Base-by-base conservation (phyloP, 2,113 vertebrate genomes). In the Pungitius pungitius region DNA sequence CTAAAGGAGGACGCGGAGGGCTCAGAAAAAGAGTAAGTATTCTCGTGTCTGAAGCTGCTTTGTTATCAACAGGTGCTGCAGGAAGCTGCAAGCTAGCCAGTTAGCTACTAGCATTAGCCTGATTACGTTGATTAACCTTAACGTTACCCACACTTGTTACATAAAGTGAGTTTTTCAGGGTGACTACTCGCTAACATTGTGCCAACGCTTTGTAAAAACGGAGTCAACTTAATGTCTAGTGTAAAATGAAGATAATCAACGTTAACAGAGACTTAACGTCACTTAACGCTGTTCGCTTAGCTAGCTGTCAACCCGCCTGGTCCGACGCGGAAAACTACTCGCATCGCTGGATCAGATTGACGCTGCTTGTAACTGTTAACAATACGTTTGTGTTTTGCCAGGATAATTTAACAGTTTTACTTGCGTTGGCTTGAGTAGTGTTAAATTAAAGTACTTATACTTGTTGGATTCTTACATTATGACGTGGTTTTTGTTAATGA, bases 31-130 rank as follows among this genome's bases (percentile, higher is more conserved):
- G 22, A 63, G 92, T 92, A 81, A 92, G 92, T 90, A 40, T 8
- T 76, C 56, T 55, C 52, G 24, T 35, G 35, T 49, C 43, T 66
- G 67, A 69, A 84, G 80, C 68, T 62, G 81, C 86, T 90, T 92
- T 90, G 88, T 93, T 87, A 82, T 91, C 92, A 93, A 93, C 92
- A 93, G 91, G 92, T 94, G 89, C 86, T 70, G 72, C 70, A 67
- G 70, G 73, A 82, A 71, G 84, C 17, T 61, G 75, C 56, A 8
- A 61, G 80, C 83, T 85, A 87, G 88, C 83, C 77, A 80, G 77
- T 56, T 90, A 87, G 82, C 84, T 59, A 83, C 88, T 86, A 91
- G 65, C 57, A 22, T 30, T 90, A 85, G 83, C 80, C 17, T 22
- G 43, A 45, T 61, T 64, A 68, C 47, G 42, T 39, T 11, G 4